Conservation (phyloP, 2,888 invertebrate species). For the Trimorus sp. region DNA sequence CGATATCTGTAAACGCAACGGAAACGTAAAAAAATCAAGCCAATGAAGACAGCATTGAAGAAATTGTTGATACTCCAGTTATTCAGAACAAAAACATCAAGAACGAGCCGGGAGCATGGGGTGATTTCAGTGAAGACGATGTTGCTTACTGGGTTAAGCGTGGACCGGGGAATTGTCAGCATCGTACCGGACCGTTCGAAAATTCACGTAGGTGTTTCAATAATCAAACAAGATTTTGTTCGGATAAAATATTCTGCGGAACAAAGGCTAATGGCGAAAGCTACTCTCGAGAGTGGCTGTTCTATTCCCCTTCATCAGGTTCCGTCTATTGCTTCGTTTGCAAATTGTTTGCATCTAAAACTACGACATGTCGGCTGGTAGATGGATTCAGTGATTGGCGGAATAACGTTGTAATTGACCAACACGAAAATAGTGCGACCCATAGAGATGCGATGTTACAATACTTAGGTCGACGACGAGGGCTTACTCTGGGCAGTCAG, state of each 20-base stretch:
- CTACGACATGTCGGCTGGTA: slow-evolving; percentile 17
- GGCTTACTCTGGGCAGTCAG: not conserved
- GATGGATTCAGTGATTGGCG: slow-evolving; percentile 55
- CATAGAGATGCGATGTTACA: slow-evolving; percentile 34
- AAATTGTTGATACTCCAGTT: too few species aligned
- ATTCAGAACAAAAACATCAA: too few species aligned
- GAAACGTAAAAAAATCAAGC: too few species aligned
- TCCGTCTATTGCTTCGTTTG: slow-evolving; percentile 52
- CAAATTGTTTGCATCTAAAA: slow-evolving; percentile 42
- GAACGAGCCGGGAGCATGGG: not conserved
- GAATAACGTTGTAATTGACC: slow-evolving; percentile 31
- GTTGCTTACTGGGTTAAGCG: slow-evolving; percentile 3
- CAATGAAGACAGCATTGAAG: too few species aligned
- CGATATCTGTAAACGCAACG: too few species aligned
- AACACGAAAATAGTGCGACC: slow-evolving; percentile 36
- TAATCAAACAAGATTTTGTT: slow-evolving; percentile 50
- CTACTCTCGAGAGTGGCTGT: slow-evolving; percentile 57
- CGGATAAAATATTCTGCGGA: slow-evolving; percentile 24
- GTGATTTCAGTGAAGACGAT: slow-evolving; percentile 2
- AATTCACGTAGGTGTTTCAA: slow-evolving; percentile 39
- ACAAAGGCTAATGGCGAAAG: slow-evolving; percentile 60
- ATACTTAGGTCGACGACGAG: slow-evolving; percentile 28
- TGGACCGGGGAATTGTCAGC: slow-evolving; percentile 32
- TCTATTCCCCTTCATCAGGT: slow-evolving; percentile 61
- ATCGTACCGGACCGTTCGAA: slow-evolving; percentile 46